Base-by-base conservation (phyloP, 1,140 invertebrate genomes). In the Solen grandis region DNA sequence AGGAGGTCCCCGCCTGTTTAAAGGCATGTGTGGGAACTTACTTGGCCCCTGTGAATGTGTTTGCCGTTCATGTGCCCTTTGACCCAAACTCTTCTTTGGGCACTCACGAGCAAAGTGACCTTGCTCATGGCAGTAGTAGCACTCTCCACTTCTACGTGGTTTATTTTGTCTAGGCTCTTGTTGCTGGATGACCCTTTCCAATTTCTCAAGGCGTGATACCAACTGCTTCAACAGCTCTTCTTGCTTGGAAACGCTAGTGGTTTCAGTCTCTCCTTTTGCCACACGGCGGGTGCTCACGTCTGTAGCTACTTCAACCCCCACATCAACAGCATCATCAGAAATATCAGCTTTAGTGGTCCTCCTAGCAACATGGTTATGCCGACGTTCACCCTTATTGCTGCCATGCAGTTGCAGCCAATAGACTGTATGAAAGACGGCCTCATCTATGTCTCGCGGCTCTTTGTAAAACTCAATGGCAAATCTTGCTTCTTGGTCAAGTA, bases 81-180 rank as follows among this genome's bases (percentile, higher is more conserved):
- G 62, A 8, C 46, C 19, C 0, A 22, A 8, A n/a, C n/a, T 25
- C 36, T 25, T 59, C 19, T 22, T 19, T 5, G 36, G 57, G 27
- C 73, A 75, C n/a, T 75, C 59, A 10, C 73, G 29, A n/a, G 73
- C 36, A 27, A 46, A 75, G 25, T 75, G 73, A 2, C 73, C 73
- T 31, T 27, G 5, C 8, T 50, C 19, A 52, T 75, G 59, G 46
- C 73, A 75, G 13, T 63, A 41, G 29, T 41, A 75, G 19, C 73
- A 75, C 31, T 75, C 57, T 25, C 35, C n/a, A 1, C 41, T 16
- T 22, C 60, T 63, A 19, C 41, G 35, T 5, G 5, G 10, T 59
- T 8, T 59, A 22, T 10, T 13, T 8, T 8, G n/a, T 13, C 29
- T 13, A 19, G 10, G 10, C 19, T 22, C 8, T n/a, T n/a, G 29